Evolutionary conservation across 2,113 vertebrate species (phyloP), one percentile per base, ranked within the genome.

Genomic region (Parus major): DNA sequence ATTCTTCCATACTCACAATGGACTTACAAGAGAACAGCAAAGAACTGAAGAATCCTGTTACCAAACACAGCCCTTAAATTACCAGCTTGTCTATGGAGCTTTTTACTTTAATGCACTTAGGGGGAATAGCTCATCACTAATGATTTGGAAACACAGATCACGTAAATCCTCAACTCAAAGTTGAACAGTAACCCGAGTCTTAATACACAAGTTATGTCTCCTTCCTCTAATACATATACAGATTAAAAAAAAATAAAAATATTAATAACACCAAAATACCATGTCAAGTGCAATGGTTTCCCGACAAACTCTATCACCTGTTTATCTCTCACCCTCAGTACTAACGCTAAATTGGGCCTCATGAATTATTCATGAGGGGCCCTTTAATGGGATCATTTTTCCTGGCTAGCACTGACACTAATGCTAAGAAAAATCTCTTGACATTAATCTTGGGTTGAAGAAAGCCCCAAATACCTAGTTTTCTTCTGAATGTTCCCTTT

Each of bases 311-410:
- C 96, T 96, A 96, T 98, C 96, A 97, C 97, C 97, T 98, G 97
- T 95, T 97, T 97, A 96, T 95, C 95, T 96, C 96, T 97, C 82
- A 92, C 81, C 79, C 95, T 96, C 93, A 86, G 91, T 97, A 82
- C 93, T 90, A 92, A 96, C 84, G 94, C 94, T 97, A 98, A 97
- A 97, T 96, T 96, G 96, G 97, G 94, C 90, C 79, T 91, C 92
- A 94, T 97, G 95, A 98, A 97, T 98, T 97, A 98, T 98, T 98
- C 93, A 98, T 97, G 85, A 97, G 93, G 95, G 92, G 78, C 79
- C 84, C 79, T 97, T 98, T 98, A 98, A 98, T 98, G 96, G 97
- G 92, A 97, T 97, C 92, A 97, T 98, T 98, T 98, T 98, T 98
- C 88, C 97, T 96, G 71, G 92, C 97, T 96, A 97, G 90, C 71